Evolutionary conservation across 2,113 vertebrate species (phyloP).

Genomic region (Steatornis caripensis): DNA sequence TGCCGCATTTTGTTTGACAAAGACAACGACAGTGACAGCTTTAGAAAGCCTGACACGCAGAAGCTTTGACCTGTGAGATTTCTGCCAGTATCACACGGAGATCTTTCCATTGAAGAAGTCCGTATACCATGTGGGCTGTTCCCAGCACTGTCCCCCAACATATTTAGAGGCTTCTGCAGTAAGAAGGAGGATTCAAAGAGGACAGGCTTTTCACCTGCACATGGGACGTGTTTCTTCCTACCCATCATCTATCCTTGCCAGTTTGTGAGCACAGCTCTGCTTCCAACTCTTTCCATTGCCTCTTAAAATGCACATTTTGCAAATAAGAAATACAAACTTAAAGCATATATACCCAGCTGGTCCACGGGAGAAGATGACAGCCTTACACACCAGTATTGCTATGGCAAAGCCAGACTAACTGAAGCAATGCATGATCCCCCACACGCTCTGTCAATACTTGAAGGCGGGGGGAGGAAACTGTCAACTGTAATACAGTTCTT

Average conservation of each 20-base stretch:
- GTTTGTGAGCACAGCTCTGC: background rate
- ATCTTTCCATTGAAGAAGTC: background rate
- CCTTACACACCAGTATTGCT: background rate
- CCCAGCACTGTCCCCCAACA: fast-evolving
- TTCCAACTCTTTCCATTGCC: background rate
- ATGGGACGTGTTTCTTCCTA: background rate
- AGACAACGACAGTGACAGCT: fast-evolving
- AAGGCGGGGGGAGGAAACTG: background rate
- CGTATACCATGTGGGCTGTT: background rate
- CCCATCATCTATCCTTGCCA: background rate
- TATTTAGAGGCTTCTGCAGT: background rate
- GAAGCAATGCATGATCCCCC: background rate
- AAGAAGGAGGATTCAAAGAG: background rate
- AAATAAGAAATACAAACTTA: background rate
- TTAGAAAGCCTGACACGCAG: background rate
- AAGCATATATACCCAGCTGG: background rate
- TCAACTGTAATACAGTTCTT: constrained; percentile 25
- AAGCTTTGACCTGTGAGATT: background rate
- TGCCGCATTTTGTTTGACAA: background rate
- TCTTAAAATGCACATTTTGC: background rate
- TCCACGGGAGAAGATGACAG: background rate
- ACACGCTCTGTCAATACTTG: background rate
- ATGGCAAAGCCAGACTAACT: background rate
- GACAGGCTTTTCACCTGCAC: background rate
- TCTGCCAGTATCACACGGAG: background rate